A percentile compares a stretch with the other conserved stretches of the same genome.
These are phyloP conservation scores for Cephalopterus ornatus DNA, from an alignment of 2,113 vertebrate genomes.

Conservation along the genomic window DNA sequence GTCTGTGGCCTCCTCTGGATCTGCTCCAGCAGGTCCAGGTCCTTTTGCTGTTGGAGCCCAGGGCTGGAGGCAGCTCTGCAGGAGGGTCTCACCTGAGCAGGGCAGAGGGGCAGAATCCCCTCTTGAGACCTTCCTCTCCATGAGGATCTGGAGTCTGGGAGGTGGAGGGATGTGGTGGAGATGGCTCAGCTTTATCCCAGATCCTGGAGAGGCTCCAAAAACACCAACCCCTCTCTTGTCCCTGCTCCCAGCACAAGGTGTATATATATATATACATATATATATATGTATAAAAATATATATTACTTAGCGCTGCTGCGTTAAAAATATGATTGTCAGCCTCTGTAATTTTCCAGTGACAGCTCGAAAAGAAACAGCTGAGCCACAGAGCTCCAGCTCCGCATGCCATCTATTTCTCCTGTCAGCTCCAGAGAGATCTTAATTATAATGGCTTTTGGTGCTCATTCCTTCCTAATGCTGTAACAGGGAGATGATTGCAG, in stretches of 20 bases:
- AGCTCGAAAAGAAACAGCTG: slow-evolving; percentile 75
- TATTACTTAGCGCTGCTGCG: slow-evolving; percentile 73
- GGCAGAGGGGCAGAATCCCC: not conserved
- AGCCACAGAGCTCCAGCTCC: slow-evolving; percentile 59
- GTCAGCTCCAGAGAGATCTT: slow-evolving; percentile 74
- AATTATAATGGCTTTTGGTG: slow-evolving; percentile 71
- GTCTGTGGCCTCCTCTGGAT: not conserved
- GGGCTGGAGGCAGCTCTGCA: not conserved
- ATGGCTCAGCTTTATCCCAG: not conserved
- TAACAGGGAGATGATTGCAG: slow-evolving; percentile 37
- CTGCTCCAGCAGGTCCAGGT: not conserved
- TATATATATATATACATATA: not conserved
- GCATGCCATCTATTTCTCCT: slow-evolving; percentile 64
- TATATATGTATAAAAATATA: slow-evolving; percentile 65
- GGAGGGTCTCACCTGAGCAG: not conserved
- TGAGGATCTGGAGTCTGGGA: rapidly evolving
- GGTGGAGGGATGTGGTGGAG: rapidly evolving
- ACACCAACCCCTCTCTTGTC: not conserved
- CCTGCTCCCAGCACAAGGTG: not conserved
- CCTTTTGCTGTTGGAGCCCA: rapidly evolving
- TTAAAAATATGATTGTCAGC: slow-evolving; percentile 76
- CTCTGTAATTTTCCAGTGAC: slow-evolving; percentile 70
- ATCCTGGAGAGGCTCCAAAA: rapidly evolving
- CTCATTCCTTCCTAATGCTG: slow-evolving; percentile 47
- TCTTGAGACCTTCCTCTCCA: not conserved